Percentiles rank a stretch among this genome's conserved stretches.
Evolutionary conservation across 53 echinoderm and acorn worm species (phyloP).

Genomic region (Paelopatides confundens): DNA sequence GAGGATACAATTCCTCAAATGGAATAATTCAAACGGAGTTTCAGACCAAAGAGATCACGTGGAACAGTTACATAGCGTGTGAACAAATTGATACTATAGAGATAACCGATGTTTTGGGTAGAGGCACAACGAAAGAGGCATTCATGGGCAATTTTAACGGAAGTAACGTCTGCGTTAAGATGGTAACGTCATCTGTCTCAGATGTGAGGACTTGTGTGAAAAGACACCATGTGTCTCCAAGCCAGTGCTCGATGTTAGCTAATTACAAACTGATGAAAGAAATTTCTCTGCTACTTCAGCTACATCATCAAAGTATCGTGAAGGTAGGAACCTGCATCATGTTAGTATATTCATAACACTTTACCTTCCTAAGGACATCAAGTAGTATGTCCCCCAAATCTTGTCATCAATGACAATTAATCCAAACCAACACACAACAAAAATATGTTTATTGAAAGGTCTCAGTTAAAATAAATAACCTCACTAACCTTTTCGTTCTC

Average conservation of each 20-base stretch:
- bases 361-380: no score
- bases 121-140: constrained; percentile 74
- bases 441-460: no score
- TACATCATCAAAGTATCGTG: constrained; percentile 76
- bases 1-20: neutral
- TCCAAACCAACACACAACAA: no score
- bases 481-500: no score
- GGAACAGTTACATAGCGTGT: neutral
- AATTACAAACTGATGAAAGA: constrained; percentile 96
- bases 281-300: constrained; percentile 75
- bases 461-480: no score
- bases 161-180: constrained; percentile 79
- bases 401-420: no score
- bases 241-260: constrained; percentile 81
- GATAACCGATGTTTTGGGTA: constrained; percentile 38
- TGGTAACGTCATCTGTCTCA: constrained; percentile 75
- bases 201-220: constrained; percentile 77
- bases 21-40: neutral
- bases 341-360: no score
- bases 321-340: constrained; percentile 56
- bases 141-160: constrained; percentile 63
- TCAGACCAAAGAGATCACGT: neutral
- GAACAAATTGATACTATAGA: constrained; percentile 47
- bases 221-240: constrained; percentile 3
- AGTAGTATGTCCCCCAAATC: no score